phyloP scores from a whole-genome alignment of 2,113 vertebrate genomes.

The Mellivora capensis region DNA sequence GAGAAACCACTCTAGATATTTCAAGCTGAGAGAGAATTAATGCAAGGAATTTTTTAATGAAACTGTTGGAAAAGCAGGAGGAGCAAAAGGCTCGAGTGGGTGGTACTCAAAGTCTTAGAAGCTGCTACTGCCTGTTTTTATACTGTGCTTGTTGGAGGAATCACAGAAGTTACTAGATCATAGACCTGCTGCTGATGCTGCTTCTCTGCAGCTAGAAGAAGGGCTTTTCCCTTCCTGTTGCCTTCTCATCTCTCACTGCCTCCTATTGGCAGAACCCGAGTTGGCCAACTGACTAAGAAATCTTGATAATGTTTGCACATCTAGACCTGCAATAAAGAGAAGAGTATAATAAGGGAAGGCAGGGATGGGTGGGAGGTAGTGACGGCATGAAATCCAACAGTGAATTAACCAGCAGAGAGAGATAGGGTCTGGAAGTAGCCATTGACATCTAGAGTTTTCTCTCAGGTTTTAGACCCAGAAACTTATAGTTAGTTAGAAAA shows the following conservation, averaged over 20 bases:
- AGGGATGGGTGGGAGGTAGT: not conserved
- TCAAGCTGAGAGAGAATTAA: not conserved
- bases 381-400: not conserved
- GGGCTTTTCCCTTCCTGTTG: not conserved
- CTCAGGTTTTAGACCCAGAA: not conserved
- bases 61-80: not conserved
- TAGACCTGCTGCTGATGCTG: not conserved
- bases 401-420: not conserved
- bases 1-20: not conserved
- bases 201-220: not conserved
- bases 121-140: not conserved
- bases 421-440: not conserved
- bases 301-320: not conserved
- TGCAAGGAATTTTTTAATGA: not conserved
- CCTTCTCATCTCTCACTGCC: not conserved
- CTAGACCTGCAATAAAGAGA: not conserved
- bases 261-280: not conserved
- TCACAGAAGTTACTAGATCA: not conserved
- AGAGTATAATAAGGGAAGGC: not conserved
- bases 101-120: not conserved
- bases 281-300: not conserved
- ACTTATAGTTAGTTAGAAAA: not conserved
- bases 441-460: not conserved
- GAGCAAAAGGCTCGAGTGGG: not conserved
- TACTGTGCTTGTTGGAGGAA: not conserved